Evolutionary conservation across 2,113 vertebrate species (phyloP).

Genomic region (Bungarus multicinctus): DNA sequence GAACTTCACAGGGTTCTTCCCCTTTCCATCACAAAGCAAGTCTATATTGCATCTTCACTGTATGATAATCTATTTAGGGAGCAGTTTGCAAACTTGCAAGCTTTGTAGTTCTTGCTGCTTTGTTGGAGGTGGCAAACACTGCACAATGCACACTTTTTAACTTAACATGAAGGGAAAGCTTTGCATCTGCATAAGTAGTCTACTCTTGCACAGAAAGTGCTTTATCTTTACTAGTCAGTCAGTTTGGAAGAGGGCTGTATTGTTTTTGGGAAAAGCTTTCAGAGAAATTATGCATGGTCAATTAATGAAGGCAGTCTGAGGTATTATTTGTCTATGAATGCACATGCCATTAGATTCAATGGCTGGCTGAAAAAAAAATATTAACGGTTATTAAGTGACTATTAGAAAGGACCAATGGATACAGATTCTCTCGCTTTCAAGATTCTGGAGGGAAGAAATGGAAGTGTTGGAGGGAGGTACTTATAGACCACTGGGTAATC

Average conservation of each 20-base stretch:
- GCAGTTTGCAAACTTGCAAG: conserved; percentile 38
- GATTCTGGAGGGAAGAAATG: conserved; percentile 46
- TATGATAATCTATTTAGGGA: conserved; percentile 41
- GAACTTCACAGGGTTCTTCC: not conserved
- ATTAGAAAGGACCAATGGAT: conserved; percentile 61
- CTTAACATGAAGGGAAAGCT: conserved; percentile 57
- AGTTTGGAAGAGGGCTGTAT: conserved; percentile 58
- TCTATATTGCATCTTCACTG: conserved; percentile 53
- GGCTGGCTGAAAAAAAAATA: conserved; percentile 64
- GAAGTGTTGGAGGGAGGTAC: conserved; percentile 32
- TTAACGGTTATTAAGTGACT: conserved; percentile 68
- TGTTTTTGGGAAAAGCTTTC: conserved; percentile 73
- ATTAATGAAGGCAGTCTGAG: conserved; percentile 67
- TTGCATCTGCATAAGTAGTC: conserved; percentile 55
- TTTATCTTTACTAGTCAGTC: conserved; percentile 64
- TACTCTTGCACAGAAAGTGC: conserved; percentile 63
- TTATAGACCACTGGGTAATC: conserved; percentile 42
- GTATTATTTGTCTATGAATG: conserved; percentile 68
- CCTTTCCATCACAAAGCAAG: conserved; percentile 17
- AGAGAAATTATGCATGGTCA: conserved; percentile 80
- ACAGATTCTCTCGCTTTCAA: conserved; percentile 49
- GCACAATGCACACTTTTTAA: conserved; percentile 56
- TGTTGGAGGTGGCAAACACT: conserved; percentile 18
- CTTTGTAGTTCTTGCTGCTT: conserved; percentile 28
- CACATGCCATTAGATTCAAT: conserved; percentile 69